Base-by-base conservation (phyloP, 1,140 invertebrate genomes). In the Dermatophagoides farinae region DNA sequence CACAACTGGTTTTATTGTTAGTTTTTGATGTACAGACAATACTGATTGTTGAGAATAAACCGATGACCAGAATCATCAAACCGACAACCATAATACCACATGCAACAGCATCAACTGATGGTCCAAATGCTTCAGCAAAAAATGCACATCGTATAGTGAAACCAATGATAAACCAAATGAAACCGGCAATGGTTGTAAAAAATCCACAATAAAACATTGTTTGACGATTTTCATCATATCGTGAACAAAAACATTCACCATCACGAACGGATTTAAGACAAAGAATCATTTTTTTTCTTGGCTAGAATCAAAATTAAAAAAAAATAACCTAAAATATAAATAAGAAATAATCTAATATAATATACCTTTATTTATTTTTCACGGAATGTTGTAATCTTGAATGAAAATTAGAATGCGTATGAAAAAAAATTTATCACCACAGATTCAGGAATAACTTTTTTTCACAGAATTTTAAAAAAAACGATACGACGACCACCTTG, bases 161-260 rank as follows among this genome's bases (percentile, higher is more conserved):
- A 25, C 53, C 53, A 55, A 55, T 44, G 14, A 55, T n/a, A 40
- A 55, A 55, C 53, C 53, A 55, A 20, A 55, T 55, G 14, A 55
- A 55, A 6, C 53, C 53, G 6, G 53, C 53, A 14, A 55, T 12
- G 14, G 53, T 44, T 12, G 53, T 55, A 23, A 55, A 55, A 40
- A 55, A 55, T 14, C 53, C 53, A 44, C 53, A 55, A 44, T 55
- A 55, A 23, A 55, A 55, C 53, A 55, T 55, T 44, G 53, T 55
- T 14, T 55, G 53, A 16, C 53, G 53, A 44, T 55, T 55, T 23
- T 55, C 53, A 40, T 55, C 53, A 31, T 55, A 55, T 8, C 53
- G 53, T 12, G 53, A 55, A 23, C 53, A 55, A 23, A 55, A 55
- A 38, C 53, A 55, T 25, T 55, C 53, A 11, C 12, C 25, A 20